These are phyloP conservation scores for Actinernus sp. DNA, from an alignment of 92 coral and sea anemone genomes.

Conservation along the genomic window DNA sequence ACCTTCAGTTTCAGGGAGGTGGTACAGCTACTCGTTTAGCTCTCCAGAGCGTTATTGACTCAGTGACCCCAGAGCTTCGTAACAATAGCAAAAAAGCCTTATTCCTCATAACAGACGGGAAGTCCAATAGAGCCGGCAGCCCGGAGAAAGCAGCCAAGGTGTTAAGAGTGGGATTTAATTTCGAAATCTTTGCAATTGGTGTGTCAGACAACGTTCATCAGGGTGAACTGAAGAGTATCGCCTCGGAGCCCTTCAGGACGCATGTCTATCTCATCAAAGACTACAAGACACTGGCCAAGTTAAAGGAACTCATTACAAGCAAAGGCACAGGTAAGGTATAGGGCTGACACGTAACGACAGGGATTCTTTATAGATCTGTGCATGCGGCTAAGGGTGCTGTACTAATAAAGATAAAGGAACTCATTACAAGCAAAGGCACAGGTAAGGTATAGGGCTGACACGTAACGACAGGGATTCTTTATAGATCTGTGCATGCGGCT, in stretches of 20 bases:
- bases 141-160: conserved; percentile 70
- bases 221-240: conserved; percentile 81
- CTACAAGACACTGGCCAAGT: conserved; percentile 76
- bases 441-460: too few species aligned
- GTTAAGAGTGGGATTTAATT: conserved; percentile 69
- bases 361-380: too few species aligned
- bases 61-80: conserved; percentile 80
- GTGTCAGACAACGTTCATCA: conserved; percentile 79
- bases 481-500: too few species aligned
- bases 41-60: conserved; percentile 70
- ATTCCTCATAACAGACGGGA: conserved; percentile 95
- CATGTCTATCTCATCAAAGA: conserved; percentile 86
- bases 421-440: conserved; percentile 83
- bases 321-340: conserved; percentile 84
- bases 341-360: too few species aligned
- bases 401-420: conserved; percentile 80
- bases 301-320: conserved; percentile 87
- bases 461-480: too few species aligned
- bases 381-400: too few species aligned
- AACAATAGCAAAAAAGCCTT: conserved; percentile 88
- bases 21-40: conserved; percentile 93
- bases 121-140: conserved; percentile 81
- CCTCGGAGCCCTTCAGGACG: conserved; percentile 94
- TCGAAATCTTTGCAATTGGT: conserved; percentile 95
- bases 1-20: conserved; percentile 82